A percentile compares a stretch with the other conserved stretches of the same genome.
phyloP scores from a whole-genome alignment of 2,888 invertebrate genomes.

The Scaptomyza tumidula region DNA sequence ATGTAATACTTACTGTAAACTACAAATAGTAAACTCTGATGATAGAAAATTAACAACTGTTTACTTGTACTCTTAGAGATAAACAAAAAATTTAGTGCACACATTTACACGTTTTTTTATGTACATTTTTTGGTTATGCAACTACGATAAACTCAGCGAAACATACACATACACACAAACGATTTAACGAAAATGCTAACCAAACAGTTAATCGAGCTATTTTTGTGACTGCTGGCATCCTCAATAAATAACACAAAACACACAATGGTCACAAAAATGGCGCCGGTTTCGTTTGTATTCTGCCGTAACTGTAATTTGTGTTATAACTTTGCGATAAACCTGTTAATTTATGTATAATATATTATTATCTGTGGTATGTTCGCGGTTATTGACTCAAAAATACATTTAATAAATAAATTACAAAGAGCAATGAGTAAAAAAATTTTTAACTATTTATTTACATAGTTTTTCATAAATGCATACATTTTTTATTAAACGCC shows the following conservation, averaged over 20 bases:
- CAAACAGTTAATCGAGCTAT: slow-evolving; percentile 7
- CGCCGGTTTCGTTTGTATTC: neutral
- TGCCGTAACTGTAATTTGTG: slow-evolving; percentile 3
- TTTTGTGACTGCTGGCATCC: slow-evolving; percentile 58
- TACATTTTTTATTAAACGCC: no score
- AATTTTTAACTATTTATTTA: neutral
- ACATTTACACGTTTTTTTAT: no score
- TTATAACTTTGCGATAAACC: neutral
- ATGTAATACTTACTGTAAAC: neutral
- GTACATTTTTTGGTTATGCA: slow-evolving; percentile 12
- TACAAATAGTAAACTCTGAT: neutral
- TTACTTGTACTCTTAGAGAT: no score
- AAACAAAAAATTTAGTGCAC: no score
- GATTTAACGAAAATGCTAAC: slow-evolving; percentile 6
- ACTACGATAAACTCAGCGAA: slow-evolving; percentile 18
- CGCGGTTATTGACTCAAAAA: slow-evolving; percentile 45
- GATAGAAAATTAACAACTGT: slow-evolving; percentile 17
- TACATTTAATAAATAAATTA: slow-evolving; percentile 51
- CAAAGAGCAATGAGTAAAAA: slow-evolving; percentile 27
- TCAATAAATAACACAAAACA: slow-evolving; percentile 47
- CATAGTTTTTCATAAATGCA: neutral
- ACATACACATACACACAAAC: neutral
- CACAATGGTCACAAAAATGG: slow-evolving; percentile 29
- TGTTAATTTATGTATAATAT: neutral
- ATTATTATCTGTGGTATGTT: slow-evolving; percentile 1